Evolutionary conservation across 2,888 invertebrate genomes (phyloP), one percentile per base, ranked within the genome.

Genomic region (Mimas tiliae): DNA sequence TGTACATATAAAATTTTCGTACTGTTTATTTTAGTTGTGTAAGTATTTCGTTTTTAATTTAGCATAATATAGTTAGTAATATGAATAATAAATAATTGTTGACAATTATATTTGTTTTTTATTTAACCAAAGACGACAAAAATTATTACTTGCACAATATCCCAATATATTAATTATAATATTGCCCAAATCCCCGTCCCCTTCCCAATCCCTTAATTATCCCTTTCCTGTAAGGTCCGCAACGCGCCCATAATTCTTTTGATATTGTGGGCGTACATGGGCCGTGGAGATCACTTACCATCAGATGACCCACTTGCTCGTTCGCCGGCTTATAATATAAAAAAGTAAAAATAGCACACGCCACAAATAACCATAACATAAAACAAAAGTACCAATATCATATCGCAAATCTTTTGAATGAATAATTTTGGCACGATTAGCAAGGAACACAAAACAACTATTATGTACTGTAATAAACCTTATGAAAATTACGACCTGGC

Each of bases 401-500:
- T 58, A 58, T 58, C 38, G 38, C 19, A 38, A 42, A 38, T 19
- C 38, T 58, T 58, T 42, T 58, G 38, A 42, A 58, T 58, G 58
- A 38, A 58, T 58, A 42, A 38, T 42, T 19, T 58, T 58, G 58
- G 58, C 58, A 58, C 58, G 19, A 58, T 38, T 58, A 58, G 16
- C 9, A 58, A 58, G 58, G 58, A 58, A 58, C 38, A 38, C 38
- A 19, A 50, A 19, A 50, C 19, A 19, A 50, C 19, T 4, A 58
- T 19, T 58, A 19, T 19, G 19, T 34, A 33, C 33, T 19, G 42
- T 38, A 58, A 58, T 42, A 42, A 58, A 58, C 38, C 58, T 58
- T 19, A 58, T 58, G 16, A 42, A 58, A 58, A 58, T 58, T 12
- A 58, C 14, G 42, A 42, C 38, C 38, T 58, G 42, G 42, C 58